These are phyloP conservation scores for Rhagoletis zephyria DNA, from an alignment of 1,140 invertebrate species.

Conservation along the genomic window DNA sequence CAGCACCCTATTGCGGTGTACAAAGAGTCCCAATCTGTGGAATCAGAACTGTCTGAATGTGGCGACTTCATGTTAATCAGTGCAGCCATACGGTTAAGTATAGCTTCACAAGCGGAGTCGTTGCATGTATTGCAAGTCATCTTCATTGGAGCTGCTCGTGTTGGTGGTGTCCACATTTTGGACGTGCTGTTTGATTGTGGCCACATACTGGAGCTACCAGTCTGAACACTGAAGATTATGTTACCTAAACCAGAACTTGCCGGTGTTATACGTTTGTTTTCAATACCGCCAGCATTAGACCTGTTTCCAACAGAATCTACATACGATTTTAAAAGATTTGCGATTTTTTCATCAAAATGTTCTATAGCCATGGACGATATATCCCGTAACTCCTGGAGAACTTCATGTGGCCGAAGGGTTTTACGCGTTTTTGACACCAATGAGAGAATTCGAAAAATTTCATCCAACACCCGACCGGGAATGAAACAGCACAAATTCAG, in stretches of 20 bases:
- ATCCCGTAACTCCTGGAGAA: conserved; percentile 89
- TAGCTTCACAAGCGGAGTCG: neutral
- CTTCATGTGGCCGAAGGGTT: conserved; percentile 85
- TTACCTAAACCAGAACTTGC: conserved; percentile 53
- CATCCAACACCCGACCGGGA: conserved; percentile 93
- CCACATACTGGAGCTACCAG: conserved; percentile 24
- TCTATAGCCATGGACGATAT: conserved; percentile 97
- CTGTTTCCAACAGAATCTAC: conserved; percentile 35
- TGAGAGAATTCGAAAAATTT: conserved; percentile 84
- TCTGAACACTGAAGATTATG: conserved; percentile 53
- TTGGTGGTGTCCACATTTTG: conserved; percentile 52
- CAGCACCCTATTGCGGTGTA: neutral
- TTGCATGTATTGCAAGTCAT: conserved; percentile 24
- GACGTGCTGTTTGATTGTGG: conserved; percentile 9
- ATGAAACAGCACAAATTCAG: conserved; percentile 88
- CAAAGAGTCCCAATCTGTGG: conserved; percentile 5
- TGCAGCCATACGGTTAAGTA: neutral
- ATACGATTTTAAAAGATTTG: conserved; percentile 57
- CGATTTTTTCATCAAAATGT: conserved; percentile 93
- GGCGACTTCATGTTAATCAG: conserved; percentile 9
- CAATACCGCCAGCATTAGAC: conserved; percentile 27
- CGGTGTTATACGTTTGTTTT: conserved; percentile 46
- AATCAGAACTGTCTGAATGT: conserved; percentile 4
- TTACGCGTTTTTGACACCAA: conserved; percentile 80
- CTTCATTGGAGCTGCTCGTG: conserved; percentile 42